Base-by-base conservation (phyloP, 2,797 vertebrate genomes). In the Neoniphon sammara region DNA sequence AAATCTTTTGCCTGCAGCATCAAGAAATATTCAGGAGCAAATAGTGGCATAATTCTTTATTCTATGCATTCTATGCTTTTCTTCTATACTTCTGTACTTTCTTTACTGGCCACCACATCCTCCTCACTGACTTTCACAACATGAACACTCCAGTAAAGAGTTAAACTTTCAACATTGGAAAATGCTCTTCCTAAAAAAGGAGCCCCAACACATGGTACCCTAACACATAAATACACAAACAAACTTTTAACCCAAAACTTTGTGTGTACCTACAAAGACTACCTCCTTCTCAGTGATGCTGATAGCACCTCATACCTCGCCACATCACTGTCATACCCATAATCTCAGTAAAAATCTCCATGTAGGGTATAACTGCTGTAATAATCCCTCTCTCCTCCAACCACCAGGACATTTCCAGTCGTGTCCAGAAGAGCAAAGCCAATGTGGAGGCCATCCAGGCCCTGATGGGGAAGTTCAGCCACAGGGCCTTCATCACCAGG, bases 381-480 rank as follows among this genome's bases (percentile, higher is more conserved):
- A 58, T 59, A 8, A n/a, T 46, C 10, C 18, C 10, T 72, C 9
- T 59, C 20, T 53, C 75, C 46, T 75, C n/a, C 56, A 3, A 0
- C 70, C 1, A 8, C 36, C 66, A 92, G 83, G 91, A 82, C 31
- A 71, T 94, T 69, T 91, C 93, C 18, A 87, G 75, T 62, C 87
- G 87, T 58, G 91, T 93, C 63, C 92, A 94, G 84, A 94, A 87
- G 77, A 93, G 93, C 78, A 95, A 94, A 83, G 82, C 81, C 44
- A 94, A 94, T 47, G 77, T 94, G 75, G 92, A 95, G 67, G 78
- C 89, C 21, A 84, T 95, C 75, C 89, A 93, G 60, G 85, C 62
- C 4, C 79, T 94, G 14, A 91, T 93, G 88, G 80, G 75, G 14
- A 90, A 87, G 86, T 88, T 93, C 73, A 94, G 83, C 65, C 86